These are phyloP conservation scores for Acanthosepion lycidas DNA, from an alignment of 2,888 invertebrate species.

Conservation along the genomic window DNA sequence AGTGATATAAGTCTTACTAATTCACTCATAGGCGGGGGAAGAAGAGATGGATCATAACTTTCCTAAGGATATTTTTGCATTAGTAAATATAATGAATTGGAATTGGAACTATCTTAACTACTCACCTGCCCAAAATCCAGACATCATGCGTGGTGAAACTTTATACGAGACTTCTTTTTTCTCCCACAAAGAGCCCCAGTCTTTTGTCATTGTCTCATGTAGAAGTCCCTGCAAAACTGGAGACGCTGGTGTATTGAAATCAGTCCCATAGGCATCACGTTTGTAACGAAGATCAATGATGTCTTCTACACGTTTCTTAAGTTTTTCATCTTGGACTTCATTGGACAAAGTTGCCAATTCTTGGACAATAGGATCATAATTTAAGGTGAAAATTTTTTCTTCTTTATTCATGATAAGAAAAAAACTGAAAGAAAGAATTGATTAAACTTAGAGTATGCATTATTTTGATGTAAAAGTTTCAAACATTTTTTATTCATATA, in stretches of 20 bases:
- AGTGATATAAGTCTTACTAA: too few relatives aligned
- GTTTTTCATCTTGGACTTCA: background rate
- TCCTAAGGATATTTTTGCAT: background rate
- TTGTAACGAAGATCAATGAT: background rate
- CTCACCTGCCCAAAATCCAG: slow-evolving; percentile 24
- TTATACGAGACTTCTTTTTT: background rate
- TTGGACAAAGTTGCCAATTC: background rate
- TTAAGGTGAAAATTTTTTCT: background rate
- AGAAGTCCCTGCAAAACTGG: background rate
- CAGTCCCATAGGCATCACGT: background rate
- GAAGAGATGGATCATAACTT: background rate
- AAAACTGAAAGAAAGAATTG: background rate
- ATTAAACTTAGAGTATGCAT: too few relatives aligned
- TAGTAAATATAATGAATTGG: too few relatives aligned
- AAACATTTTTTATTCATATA: too few relatives aligned
- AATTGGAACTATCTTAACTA: background rate
- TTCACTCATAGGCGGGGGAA: background rate
- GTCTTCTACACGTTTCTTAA: background rate
- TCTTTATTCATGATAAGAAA: background rate
- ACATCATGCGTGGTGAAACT: background rate
- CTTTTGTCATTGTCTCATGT: background rate
- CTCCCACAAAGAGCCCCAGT: background rate
- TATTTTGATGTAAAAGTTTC: too few relatives aligned
- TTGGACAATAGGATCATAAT: background rate
- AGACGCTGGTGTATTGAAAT: background rate